Conservation (phyloP, 2,888 invertebrate genomes). For the Chouioia cunea region DNA sequence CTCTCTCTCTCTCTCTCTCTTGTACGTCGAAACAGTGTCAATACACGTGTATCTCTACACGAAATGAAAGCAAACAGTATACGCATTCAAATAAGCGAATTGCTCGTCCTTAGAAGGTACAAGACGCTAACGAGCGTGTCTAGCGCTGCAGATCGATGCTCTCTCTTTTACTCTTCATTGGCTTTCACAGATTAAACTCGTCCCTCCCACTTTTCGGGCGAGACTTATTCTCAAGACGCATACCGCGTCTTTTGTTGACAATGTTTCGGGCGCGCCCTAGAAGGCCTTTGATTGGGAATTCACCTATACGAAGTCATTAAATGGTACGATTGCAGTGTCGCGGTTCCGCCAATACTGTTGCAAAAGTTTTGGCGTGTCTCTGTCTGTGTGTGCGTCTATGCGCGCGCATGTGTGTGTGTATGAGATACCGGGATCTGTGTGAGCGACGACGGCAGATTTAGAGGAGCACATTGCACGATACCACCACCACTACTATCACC, state of each 20-base stretch:
- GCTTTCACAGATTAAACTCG: constrained; percentile 15
- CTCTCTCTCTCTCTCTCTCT: neutral
- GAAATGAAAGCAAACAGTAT: constrained; percentile 43
- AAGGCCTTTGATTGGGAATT: constrained; percentile 41
- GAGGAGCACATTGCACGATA: no score
- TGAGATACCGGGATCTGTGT: no score
- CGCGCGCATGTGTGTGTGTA: neutral
- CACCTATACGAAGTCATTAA: constrained; percentile 21
- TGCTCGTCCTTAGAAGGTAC: constrained; percentile 4
- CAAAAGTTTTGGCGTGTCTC: constrained; percentile 4
- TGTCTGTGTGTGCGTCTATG: neutral
- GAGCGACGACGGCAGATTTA: no score
- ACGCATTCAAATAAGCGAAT: neutral
- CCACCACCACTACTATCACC: no score
- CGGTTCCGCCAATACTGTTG: neutral
- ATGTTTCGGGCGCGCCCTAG: neutral
- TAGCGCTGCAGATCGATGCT: constrained; percentile 37
- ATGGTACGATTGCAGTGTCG: neutral
- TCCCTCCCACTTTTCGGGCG: neutral
- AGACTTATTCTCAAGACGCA: neutral
- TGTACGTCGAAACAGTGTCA: constrained; percentile 21
- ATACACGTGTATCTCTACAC: constrained; percentile 37
- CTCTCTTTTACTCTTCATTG: constrained; percentile 21
- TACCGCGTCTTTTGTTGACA: constrained; percentile 35
- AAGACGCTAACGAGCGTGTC: constrained; percentile 43